Evolutionary conservation across 2,888 invertebrate genomes (phyloP), one percentile per base, ranked within the genome.

Genomic region (Eupithecia subfuscata): DNA sequence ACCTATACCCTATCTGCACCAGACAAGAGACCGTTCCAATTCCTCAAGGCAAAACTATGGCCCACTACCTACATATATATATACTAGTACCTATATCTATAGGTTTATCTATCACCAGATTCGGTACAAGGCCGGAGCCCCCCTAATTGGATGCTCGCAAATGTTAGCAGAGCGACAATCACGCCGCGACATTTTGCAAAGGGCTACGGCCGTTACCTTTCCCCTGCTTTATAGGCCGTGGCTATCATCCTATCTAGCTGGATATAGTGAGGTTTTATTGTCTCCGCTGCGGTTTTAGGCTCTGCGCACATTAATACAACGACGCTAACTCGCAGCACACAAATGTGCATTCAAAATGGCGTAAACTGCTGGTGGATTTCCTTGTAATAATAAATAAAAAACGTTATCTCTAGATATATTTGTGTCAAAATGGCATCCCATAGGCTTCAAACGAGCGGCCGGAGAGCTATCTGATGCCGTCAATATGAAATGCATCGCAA

Each of bases 91-190:
- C 30, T 16, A 34, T 34, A 37, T 37, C 65, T 65, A 65, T 37
- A 37, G 37, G 4, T 37, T 40, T 40, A 68, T 18, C 34, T 40
- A 67, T 40, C 40, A 37, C 16, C 18, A 30, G 60, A 14, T 22
- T 60, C 60, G 6, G 22, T 64, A 83, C 85, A 84, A 84, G 82
- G 83, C 82, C 83, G 74, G 52, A 60, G 79, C 84, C 84, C 86
- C 52, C 89, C 90, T 92, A 92, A 92, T 92, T 92, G 92, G 93
- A 84, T 82, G 82, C 81, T 85, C 85, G 85, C 88, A 92, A 92
- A 92, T 92, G 92, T 92, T 92, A 91, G 91, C 86, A 77, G 82
- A 84, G 87, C 84, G 87, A 88, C 89, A 88, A 90, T 89, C 88
- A 86, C 83, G 88, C 80, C 88, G 86, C 88, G 93, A 87, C 92